Evolutionary conservation across 2,888 invertebrate genomes (phyloP).

Genomic region (Cremastinae sp.): DNA sequence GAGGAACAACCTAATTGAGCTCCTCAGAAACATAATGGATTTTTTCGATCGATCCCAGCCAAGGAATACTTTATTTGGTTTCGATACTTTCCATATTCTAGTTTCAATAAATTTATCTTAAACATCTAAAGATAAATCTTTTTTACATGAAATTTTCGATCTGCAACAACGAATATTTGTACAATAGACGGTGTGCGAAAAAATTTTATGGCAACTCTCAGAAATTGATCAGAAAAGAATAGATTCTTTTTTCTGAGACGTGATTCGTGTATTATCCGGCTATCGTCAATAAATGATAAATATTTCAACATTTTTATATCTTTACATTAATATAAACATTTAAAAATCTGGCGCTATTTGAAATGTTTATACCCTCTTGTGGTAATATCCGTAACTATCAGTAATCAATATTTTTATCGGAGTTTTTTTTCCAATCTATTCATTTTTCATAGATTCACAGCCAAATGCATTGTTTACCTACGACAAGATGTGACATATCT

Average conservation of each 20-base stretch:
- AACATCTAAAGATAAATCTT: constrained; percentile 1
- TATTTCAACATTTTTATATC: background rate
- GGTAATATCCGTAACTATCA: too few species aligned
- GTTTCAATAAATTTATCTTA: background rate
- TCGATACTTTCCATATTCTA: background rate
- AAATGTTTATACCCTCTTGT: too few species aligned
- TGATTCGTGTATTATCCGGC: background rate
- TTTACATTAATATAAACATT: too few species aligned
- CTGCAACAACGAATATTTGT: constrained; percentile 32
- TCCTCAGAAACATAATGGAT: background rate
- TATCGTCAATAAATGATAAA: constrained; percentile 12
- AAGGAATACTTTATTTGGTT: background rate
- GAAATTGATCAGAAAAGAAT: background rate
- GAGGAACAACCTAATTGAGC: background rate
- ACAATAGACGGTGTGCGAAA: constrained; percentile 27
- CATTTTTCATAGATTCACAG: too few species aligned
- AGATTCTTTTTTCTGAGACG: background rate
- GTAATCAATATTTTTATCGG: too few species aligned
- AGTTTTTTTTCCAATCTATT: too few species aligned
- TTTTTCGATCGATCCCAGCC: background rate
- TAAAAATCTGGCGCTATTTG: too few species aligned
- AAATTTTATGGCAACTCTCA: background rate
- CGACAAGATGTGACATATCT: too few species aligned
- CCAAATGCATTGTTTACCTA: too few species aligned
- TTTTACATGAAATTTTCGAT: constrained; percentile 12